Percentiles rank a stretch among this genome's conserved stretches.
Conservation (phyloP, 2,797 vertebrate genomes). For the Mus caroli region DNA sequence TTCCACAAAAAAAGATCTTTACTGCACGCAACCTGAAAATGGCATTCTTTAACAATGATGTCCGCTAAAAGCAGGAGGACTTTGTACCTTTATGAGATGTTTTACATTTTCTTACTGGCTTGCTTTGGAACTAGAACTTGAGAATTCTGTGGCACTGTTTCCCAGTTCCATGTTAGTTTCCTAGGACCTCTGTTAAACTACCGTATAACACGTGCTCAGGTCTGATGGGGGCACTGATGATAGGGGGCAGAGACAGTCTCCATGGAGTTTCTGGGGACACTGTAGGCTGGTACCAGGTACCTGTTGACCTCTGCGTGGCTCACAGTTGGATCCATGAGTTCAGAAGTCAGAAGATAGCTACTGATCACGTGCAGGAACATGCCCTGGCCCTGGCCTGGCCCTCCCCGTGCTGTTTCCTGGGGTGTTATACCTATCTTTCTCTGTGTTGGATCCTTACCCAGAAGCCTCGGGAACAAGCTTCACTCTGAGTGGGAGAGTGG, state of each 20-base stretch:
- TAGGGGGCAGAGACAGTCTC: not conserved
- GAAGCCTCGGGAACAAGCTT: not conserved
- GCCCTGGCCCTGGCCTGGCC: too few species aligned
- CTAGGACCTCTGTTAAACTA: not conserved
- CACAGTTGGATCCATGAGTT: not conserved
- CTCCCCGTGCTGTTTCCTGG: not conserved
- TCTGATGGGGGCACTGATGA: not conserved
- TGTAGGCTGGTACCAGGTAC: not conserved
- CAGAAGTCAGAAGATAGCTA: not conserved
- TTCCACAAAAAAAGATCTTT: conserved; percentile 83
- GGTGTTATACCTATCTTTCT: too few species aligned
- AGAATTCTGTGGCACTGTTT: not conserved
- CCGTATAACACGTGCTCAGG: not conserved
- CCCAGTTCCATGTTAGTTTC: not conserved
- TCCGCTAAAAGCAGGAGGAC: conserved; percentile 77
- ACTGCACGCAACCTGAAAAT: conserved; percentile 73
- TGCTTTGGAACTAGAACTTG: conserved; percentile 51
- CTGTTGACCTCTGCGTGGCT: not conserved
- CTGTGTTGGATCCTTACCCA: not conserved
- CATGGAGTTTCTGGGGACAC: not conserved
- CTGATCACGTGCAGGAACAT: not conserved
- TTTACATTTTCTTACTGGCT: conserved; percentile 63
- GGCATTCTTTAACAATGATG: conserved; percentile 81
- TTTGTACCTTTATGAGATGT: not conserved
- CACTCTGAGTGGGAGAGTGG: not conserved